Evolutionary conservation across 1,140 invertebrate genomes (phyloP).

Genomic region (Sminthurides bifidus): DNA sequence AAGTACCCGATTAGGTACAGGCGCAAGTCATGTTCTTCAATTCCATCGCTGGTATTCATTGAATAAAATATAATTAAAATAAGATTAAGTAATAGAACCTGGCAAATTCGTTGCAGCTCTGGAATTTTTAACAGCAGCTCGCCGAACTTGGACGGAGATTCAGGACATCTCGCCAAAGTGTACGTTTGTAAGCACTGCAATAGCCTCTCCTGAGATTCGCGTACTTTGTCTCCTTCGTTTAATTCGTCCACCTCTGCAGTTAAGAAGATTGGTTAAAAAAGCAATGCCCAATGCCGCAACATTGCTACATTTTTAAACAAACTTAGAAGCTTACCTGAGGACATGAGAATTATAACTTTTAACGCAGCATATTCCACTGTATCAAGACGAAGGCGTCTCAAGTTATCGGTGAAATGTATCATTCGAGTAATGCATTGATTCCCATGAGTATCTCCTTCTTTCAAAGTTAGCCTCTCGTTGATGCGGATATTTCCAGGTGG

Average conservation of each 20-base stretch:
- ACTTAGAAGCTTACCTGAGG: constrained; percentile 65
- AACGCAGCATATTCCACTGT: constrained; percentile 93
- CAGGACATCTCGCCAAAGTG: constrained; percentile 78
- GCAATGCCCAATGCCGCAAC: background rate
- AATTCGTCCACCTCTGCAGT: constrained; percentile 72
- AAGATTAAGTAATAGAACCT: constrained; percentile 49
- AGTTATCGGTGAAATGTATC: constrained; percentile 85
- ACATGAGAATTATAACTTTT: constrained; percentile 82
- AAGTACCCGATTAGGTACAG: too few relatives aligned
- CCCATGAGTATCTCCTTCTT: constrained; percentile 30
- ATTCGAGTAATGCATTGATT: constrained; percentile 64
- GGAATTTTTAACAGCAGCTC: constrained; percentile 84
- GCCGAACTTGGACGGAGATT: constrained; percentile 86
- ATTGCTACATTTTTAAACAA: background rate
- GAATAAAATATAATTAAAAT: too few relatives aligned
- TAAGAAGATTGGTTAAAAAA: constrained; percentile 6
- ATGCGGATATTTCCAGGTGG: constrained; percentile 33
- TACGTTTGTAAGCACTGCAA: constrained; percentile 84
- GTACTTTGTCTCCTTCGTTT: constrained; percentile 78
- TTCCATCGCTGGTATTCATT: too few relatives aligned
- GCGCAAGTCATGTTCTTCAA: constrained; percentile 15
- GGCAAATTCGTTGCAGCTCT: constrained; percentile 84
- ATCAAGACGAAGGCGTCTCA: constrained; percentile 79
- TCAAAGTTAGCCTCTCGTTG: constrained; percentile 27
- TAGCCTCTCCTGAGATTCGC: constrained; percentile 84